Percentiles rank a stretch among this genome's conserved stretches.
phyloP scores from a whole-genome alignment of 2,113 vertebrate species.

The Peromyscus maniculatus region DNA sequence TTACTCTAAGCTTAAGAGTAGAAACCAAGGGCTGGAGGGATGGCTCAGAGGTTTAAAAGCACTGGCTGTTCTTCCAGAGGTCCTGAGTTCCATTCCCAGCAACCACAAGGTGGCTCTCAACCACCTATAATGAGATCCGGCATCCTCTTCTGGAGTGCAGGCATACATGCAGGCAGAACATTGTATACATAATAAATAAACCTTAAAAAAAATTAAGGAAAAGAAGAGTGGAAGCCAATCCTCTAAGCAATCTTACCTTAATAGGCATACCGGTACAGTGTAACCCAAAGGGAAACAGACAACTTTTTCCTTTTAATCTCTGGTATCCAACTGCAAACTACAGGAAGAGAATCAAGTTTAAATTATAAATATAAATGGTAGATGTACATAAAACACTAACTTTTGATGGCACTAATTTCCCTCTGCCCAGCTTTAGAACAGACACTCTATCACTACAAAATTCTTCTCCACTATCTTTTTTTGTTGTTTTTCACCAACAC shows the following conservation, averaged over 20 bases:
- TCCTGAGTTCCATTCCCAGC: background rate
- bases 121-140: background rate
- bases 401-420: slow-evolving; percentile 36
- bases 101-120: background rate
- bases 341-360: slow-evolving; percentile 53
- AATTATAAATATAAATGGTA: slow-evolving; percentile 54
- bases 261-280: slow-evolving; percentile 99
- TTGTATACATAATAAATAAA: too few relatives aligned
- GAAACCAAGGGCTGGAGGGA: background rate
- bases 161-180: background rate
- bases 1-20: background rate
- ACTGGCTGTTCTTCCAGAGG: background rate
- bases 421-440: slow-evolving; percentile 26
- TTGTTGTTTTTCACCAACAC: slow-evolving; percentile 29
- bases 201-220: background rate
- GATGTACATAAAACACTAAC: background rate
- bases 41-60: background rate
- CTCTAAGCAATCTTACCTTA: slow-evolving; percentile 90
- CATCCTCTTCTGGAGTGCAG: background rate
- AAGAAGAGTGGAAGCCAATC: slow-evolving; percentile 5
- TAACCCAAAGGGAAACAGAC: slow-evolving; percentile 97
- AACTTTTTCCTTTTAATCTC: slow-evolving; percentile 94
- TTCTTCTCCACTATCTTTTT: background rate
- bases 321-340: slow-evolving; percentile 96
- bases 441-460: slow-evolving; percentile 28